phyloP scores from a whole-genome alignment of 2,797 vertebrate species.

The Anabas testudineus region DNA sequence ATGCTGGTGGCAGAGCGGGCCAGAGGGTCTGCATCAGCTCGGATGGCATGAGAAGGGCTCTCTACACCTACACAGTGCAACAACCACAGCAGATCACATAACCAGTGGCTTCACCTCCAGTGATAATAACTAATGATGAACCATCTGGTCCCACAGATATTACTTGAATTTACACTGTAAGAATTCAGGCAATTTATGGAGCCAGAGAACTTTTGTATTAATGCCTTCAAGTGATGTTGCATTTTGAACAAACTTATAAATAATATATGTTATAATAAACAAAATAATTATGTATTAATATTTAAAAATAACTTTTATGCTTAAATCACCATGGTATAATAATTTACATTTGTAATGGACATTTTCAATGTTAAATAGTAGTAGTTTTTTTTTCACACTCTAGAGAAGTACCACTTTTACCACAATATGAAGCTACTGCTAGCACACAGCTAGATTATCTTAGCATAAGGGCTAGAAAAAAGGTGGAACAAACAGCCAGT shows the following conservation, averaged over 20 bases:
- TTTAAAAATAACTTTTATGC: not conserved
- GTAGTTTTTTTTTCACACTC: no score
- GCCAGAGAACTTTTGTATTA: not conserved
- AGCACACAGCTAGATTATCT: not conserved
- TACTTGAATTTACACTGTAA: not conserved
- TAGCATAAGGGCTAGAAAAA: not conserved
- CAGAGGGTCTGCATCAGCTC: conserved; percentile 91
- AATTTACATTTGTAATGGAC: not conserved
- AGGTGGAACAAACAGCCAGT: not conserved
- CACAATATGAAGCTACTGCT: not conserved
- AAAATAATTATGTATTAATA: conserved; percentile 3
- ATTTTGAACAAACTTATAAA: not conserved
- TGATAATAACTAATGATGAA: conserved; percentile 16
- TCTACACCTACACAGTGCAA: conserved; percentile 88
- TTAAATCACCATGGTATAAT: not conserved
- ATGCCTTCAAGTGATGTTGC: conserved; percentile 4
- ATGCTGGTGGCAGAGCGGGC: conserved; percentile 92
- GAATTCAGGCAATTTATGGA: not conserved
- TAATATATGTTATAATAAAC: not conserved
- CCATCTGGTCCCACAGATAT: not conserved
- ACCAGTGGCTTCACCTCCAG: conserved; percentile 29
- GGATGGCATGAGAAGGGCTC: conserved; percentile 95
- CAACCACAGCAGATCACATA: conserved; percentile 39
- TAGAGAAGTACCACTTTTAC: not conserved
- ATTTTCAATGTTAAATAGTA: not conserved